Evolutionary conservation across 2,888 invertebrate species (phyloP).

Genomic region (Onchidella celtica): DNA sequence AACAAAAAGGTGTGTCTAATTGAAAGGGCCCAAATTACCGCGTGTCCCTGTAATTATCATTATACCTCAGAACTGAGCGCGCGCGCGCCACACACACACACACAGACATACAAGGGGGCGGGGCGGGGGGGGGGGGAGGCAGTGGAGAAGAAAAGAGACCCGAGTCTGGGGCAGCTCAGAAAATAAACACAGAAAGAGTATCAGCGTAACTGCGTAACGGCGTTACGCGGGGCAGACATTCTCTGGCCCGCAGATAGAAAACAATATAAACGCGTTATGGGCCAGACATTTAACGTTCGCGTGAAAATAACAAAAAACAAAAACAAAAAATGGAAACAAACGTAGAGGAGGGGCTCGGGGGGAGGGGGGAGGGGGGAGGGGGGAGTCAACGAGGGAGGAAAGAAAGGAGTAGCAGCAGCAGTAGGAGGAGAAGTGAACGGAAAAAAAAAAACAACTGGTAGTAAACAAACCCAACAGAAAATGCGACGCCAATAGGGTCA

Average conservation of each 20-base stretch:
- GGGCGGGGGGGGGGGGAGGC: background rate
- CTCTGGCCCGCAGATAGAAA: too few species aligned
- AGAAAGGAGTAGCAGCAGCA: too few species aligned
- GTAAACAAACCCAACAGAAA: too few species aligned
- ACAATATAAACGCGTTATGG: too few species aligned
- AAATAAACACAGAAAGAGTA: background rate
- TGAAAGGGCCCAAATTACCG: conserved; percentile 13
- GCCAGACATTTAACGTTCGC: too few species aligned
- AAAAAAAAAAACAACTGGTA: too few species aligned
- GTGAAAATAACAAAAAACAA: background rate
- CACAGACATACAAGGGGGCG: background rate
- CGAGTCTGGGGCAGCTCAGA: background rate
- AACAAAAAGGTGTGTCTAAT: conserved; percentile 20
- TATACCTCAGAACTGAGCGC: background rate
- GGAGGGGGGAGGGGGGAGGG: background rate
- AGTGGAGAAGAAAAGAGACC: background rate
- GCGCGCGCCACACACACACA: background rate
- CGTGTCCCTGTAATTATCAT: background rate
- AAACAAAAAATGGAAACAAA: background rate
- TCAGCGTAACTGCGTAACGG: too few species aligned
- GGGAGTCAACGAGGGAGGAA: too few species aligned
- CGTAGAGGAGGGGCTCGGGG: background rate
- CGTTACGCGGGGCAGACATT: too few species aligned
- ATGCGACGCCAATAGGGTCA: too few species aligned
- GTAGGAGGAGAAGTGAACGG: too few species aligned